Base-by-base conservation (phyloP, 53 echinoderm and acorn worm species). In the Glandiceps talaboti region DNA sequence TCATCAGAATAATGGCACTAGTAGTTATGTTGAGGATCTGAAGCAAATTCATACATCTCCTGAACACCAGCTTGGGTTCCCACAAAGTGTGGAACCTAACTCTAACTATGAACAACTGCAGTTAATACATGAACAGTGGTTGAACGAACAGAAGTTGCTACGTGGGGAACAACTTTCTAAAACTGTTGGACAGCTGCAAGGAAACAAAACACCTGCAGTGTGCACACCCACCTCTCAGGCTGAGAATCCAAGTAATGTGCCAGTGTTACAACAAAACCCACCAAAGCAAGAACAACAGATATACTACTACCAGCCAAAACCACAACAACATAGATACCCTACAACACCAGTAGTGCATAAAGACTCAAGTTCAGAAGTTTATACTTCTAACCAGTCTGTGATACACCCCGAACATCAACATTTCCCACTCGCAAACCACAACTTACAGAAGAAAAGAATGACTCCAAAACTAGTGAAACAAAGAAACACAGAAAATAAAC, bases 71-170 rank as follows among this genome's bases (percentile, higher is more conserved):
- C 20, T 31, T 32, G 27, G 27, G 1, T 28, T 27, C n/a, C 1
- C 12, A 14, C 76, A 78, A 25, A 25, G 29, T 29, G 76, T 27
- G 10, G 1, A 28, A 14, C 26, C 26, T 29, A 27, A 10, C 12
- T 75, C 27, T 14, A 78, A 33, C 29, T 31, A 73, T 1, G 20
- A 73, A 75, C 14, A 45, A 30, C 29, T 79, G 85, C 26, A 80
- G 76, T 12, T 30, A 75, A 75, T 85, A 79, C 80, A 85, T 79
- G 33, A 80, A 79, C 29, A 80, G 30, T 75, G 80, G 79, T 1
- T 74, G 85, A 28, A 33, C 75, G 32, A 75, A 75, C 33, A 85
- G 33, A 10, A 80, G 80, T 20, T 12, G 14, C 29, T 30, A 77
- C 31, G 28, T 14, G 74, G 30, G 0, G 29, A 6, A 72, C 77